Conservation (phyloP, 2,888 invertebrate species). For the Teinopalpus imperialis region DNA sequence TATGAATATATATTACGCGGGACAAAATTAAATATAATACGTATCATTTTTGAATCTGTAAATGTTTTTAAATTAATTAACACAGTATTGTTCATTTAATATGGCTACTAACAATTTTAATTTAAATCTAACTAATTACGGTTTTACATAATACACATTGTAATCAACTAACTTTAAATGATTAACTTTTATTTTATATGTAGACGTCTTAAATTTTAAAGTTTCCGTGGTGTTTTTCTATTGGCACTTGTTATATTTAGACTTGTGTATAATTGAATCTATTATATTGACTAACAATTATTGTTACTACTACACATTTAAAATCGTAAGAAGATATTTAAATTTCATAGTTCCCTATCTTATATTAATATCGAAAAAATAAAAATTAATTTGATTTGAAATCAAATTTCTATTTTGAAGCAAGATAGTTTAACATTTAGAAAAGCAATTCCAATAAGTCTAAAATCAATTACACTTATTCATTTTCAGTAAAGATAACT, state of each 20-base stretch:
- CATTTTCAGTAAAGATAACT: constrained; percentile 7
- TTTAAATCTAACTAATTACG: too few species aligned
- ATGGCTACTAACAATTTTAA: too few species aligned
- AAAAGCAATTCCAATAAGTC: neutral
- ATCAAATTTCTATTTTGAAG: neutral
- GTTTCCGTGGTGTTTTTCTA: constrained; percentile 60
- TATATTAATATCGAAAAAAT: neutral
- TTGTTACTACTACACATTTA: constrained; percentile 13
- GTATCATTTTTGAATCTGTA: too few species aligned
- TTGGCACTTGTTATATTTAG: constrained; percentile 61
- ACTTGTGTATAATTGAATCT: constrained; percentile 28
- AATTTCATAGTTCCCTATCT: constrained; percentile 3
- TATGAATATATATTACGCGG: too few species aligned
- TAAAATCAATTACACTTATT: neutral
- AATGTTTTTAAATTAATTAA: too few species aligned
- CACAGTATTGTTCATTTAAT: too few species aligned
- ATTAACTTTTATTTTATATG: too few species aligned
- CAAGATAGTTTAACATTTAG: neutral
- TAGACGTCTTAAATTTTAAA: too few species aligned
- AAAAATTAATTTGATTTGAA: neutral
- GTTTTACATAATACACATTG: too few species aligned
- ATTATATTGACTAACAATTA: constrained; percentile 11
- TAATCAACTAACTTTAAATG: too few species aligned
- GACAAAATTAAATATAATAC: too few species aligned
- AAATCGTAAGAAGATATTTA: constrained; percentile 25